Evolutionary conservation across 53 echinoderm and acorn worm species (phyloP).

Genomic region (Stichopus horrens): DNA sequence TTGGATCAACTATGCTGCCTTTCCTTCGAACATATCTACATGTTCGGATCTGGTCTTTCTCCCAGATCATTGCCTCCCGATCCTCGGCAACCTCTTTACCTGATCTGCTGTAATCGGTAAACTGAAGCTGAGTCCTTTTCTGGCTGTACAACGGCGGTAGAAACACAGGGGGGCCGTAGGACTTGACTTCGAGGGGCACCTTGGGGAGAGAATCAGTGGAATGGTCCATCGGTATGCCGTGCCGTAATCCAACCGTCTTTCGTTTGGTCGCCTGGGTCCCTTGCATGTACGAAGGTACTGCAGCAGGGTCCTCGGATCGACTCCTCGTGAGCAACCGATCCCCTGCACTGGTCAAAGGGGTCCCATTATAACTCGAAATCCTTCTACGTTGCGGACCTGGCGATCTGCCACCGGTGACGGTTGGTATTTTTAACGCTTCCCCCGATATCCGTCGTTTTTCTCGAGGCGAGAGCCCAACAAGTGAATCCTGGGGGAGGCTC

Average conservation of each 20-base stretch:
- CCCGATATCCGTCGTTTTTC: constrained; percentile 31
- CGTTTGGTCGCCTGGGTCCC: constrained; percentile 20
- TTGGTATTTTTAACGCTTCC: neutral
- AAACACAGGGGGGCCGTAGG: constrained; percentile 34
- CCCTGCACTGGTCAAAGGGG: neutral
- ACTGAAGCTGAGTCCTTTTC: neutral
- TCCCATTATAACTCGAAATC: constrained; percentile 9
- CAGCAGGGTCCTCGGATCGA: neutral
- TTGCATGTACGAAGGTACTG: constrained; percentile 34
- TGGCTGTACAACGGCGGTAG: constrained; percentile 38
- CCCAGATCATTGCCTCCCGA: neutral
- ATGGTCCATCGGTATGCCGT: neutral
- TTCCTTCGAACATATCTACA: constrained; percentile 33
- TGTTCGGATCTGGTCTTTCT: constrained; percentile 16
- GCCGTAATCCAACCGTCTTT: constrained; percentile 36
- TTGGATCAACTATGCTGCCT: constrained; percentile 28
- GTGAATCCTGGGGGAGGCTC: constrained; percentile 12
- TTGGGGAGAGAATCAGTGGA: neutral
- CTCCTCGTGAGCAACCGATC: neutral
- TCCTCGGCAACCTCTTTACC: constrained; percentile 20
- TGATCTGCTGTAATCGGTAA: constrained; percentile 4
- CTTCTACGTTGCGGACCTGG: neutral
- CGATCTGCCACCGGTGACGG: neutral
- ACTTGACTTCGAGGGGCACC: constrained; percentile 4
- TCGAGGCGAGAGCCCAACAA: constrained; percentile 18